Percentiles rank a stretch among this genome's conserved stretches.
phyloP scores from a whole-genome alignment of 2,888 invertebrate genomes.

The Cantharis flavilabris region DNA sequence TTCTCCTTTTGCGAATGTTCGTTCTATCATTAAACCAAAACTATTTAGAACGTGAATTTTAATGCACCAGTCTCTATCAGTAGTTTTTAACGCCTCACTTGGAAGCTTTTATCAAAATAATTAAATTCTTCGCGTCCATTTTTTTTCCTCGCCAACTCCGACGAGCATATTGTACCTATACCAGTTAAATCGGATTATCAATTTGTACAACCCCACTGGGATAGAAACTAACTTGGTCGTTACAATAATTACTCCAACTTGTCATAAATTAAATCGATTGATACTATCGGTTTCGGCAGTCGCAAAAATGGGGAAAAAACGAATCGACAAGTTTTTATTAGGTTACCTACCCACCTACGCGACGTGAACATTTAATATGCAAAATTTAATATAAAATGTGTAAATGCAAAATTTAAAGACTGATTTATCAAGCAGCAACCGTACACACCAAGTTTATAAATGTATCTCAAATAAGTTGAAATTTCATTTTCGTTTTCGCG shows the following conservation, averaged over 20 bases:
- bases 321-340: background rate
- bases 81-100: background rate
- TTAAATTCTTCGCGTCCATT: background rate
- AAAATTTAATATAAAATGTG: background rate
- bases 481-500: background rate
- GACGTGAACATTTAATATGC: background rate
- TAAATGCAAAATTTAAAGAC: background rate
- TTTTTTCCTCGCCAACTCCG: background rate
- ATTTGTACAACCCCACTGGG: too few relatives aligned
- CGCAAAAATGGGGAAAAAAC: background rate
- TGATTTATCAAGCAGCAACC: background rate
- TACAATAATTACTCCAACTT: background rate
- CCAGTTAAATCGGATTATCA: too few relatives aligned
- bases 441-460: background rate
- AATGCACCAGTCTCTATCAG: background rate
- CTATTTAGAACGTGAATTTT: conserved; percentile 7
- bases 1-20: conserved; percentile 2
- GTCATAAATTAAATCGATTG: background rate
- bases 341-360: background rate
- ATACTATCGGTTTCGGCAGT: background rate
- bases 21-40: background rate
- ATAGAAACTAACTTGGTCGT: background rate
- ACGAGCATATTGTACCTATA: too few relatives aligned
- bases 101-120: background rate
- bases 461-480: background rate